These are phyloP conservation scores for Ivindomyrus marchei DNA, from an alignment of 2,113 vertebrate species.

Conservation along the genomic window DNA sequence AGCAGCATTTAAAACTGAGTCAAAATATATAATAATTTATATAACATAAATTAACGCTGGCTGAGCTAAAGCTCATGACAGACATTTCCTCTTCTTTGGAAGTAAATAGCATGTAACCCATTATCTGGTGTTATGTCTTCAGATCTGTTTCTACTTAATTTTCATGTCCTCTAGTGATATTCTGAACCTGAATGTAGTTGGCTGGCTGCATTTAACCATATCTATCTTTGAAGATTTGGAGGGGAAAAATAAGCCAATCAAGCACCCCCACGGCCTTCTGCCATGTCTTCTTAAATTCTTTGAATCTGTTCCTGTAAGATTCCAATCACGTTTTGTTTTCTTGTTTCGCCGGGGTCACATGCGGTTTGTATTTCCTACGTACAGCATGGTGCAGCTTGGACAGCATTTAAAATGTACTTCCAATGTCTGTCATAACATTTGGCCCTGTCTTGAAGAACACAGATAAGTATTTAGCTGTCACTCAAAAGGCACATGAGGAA, in stretches of 20 bases:
- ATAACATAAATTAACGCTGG: constrained; percentile 12
- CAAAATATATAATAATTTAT: constrained; percentile 12
- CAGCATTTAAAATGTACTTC: not conserved
- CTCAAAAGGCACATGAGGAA: not conserved
- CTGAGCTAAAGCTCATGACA: constrained; percentile 44
- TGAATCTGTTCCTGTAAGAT: constrained; percentile 52
- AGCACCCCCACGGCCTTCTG: constrained; percentile 43
- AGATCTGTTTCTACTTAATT: constrained; percentile 59
- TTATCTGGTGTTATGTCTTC: constrained; percentile 44
- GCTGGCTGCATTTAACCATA: constrained; percentile 49
- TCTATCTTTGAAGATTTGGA: constrained; percentile 50
- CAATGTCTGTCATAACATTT: not conserved
- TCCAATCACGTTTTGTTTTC: constrained; percentile 49
- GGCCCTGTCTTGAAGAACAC: not conserved
- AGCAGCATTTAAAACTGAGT: not conserved
- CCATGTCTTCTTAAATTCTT: constrained; percentile 31
- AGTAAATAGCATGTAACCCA: constrained; percentile 51
- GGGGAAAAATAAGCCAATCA: constrained; percentile 44
- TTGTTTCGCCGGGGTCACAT: constrained; percentile 46
- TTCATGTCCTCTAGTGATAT: constrained; percentile 33
- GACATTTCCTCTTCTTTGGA: constrained; percentile 41
- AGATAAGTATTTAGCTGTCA: constrained; percentile 7
- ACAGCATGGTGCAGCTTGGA: constrained; percentile 40
- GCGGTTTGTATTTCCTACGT: constrained; percentile 49
- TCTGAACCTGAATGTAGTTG: constrained; percentile 29